Evolutionary conservation across 2,888 invertebrate genomes (phyloP).

Genomic region (Calliopum simillimum): DNA sequence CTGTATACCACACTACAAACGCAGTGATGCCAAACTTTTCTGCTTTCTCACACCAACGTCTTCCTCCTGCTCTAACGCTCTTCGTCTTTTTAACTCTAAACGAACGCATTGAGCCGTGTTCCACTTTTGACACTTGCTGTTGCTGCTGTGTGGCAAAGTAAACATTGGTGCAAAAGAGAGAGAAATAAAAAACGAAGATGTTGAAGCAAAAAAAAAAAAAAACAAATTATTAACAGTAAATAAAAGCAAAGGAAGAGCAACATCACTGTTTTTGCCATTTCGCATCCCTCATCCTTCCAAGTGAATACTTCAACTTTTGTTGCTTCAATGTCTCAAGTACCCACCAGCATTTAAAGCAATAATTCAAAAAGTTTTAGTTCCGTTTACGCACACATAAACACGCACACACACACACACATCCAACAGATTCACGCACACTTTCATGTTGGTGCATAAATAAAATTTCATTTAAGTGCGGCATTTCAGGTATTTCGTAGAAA

Average conservation of each 20-base stretch:
- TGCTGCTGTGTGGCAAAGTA: not conserved
- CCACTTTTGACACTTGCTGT: constrained; percentile 21
- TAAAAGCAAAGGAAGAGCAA: not conserved
- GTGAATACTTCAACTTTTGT: not conserved
- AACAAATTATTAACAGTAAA: constrained; percentile 9
- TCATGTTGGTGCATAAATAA: not conserved
- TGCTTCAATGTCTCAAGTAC: constrained; percentile 8
- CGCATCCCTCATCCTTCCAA: not conserved
- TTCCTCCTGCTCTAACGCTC: not conserved
- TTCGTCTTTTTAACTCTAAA: constrained; percentile 17
- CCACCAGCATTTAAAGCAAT: constrained; percentile 24
- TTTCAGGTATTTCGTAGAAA: not conserved
- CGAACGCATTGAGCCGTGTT: constrained; percentile 22
- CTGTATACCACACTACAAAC: not conserved
- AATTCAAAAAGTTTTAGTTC: constrained; percentile 28
- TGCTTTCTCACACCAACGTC: not conserved
- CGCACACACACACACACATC: not conserved
- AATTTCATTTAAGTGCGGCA: not conserved
- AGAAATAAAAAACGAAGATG: not conserved
- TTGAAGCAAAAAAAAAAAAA: not conserved
- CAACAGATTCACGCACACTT: not conserved
- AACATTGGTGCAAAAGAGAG: not conserved
- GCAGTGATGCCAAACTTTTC: not conserved
- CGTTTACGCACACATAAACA: not conserved
- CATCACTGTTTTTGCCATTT: not conserved